Evolutionary conservation across 1,140 invertebrate species (phyloP), one percentile per base, ranked within the genome.

Genomic region (Zaprionus gabonicus): DNA sequence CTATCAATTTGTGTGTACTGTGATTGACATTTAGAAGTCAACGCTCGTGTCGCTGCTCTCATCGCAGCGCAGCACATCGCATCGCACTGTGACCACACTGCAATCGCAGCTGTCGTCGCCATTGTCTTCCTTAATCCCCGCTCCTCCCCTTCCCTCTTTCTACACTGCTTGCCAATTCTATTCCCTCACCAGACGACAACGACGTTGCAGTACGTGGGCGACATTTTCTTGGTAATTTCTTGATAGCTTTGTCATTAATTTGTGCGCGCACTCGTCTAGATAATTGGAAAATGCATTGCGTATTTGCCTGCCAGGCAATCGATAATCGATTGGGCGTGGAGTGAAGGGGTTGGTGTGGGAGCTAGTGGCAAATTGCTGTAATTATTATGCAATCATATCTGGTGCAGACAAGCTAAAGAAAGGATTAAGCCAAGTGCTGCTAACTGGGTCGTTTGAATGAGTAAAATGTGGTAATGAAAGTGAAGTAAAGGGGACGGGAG

Each of bases 11-110:
- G 57, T 62, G 57, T 62, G 31, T 58, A 71, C 82, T 71, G 71
- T 86, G 82, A 86, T 86, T 86, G 82, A 86, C 82, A 86, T 86
- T 86, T 86, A 86, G 79, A 86, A 86, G 82, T 86, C 82, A 86
- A 86, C 72, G 82, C 71, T 86, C 82, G 82, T 60, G 51, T 77
- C 64, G 41, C 41, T 46, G 7, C 41, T 44, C 15, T 15, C 4
- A 5, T 28, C 27, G 28, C 28, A 31, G 6, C 28, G 9, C 28
- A 31, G 6, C 28, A 1, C 31, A 31, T 46, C 15, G 81, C 67
- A 59, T 66, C 59, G 70, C 68, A 76, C 71, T 60, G 66, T 66
- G 75, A 51, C 46, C 46, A 51, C 70, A 78, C 69, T 59, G 76
- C 44, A 71, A 53, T 38, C 36, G 60, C 41, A 53, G 67, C 58